Percentiles rank a stretch among this genome's conserved stretches.
phyloP scores from a whole-genome alignment of 2,888 invertebrate genomes.

The Xylota segnis region DNA sequence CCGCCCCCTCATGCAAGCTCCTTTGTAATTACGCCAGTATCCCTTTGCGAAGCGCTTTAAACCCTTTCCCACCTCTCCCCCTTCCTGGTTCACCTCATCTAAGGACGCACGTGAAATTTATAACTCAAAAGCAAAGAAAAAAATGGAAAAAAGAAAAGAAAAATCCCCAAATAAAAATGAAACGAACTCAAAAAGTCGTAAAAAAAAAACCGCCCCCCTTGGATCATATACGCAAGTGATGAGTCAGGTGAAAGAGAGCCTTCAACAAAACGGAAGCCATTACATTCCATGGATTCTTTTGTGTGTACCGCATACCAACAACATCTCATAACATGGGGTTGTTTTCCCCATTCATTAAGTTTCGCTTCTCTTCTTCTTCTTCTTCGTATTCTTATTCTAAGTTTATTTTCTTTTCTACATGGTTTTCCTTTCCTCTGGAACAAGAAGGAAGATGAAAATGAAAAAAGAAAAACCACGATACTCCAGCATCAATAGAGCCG shows the following conservation, averaged over 20 bases:
- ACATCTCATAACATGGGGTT: constrained; percentile 56
- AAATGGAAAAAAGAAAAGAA: constrained; percentile 13
- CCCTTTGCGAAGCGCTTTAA: constrained; percentile 27
- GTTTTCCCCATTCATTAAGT: constrained; percentile 64
- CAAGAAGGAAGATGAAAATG: not conserved
- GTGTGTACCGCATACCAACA: constrained; percentile 69
- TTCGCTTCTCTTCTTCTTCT: constrained; percentile 4
- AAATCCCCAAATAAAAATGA: constrained; percentile 50
- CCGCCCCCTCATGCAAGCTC: constrained; percentile 31
- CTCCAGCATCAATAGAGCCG: constrained; percentile 20
- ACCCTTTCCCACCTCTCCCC: constrained; percentile 32
- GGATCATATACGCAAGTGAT: constrained; percentile 73
- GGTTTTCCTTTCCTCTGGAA: not conserved
- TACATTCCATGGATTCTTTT: constrained; percentile 74
- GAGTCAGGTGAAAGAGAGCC: constrained; percentile 75
- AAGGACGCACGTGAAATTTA: constrained; percentile 69
- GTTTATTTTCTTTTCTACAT: constrained; percentile 15
- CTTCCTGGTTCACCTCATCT: constrained; percentile 31
- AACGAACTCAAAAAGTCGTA: constrained; percentile 71
- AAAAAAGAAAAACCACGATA: not conserved
- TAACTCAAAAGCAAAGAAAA: constrained; percentile 42
- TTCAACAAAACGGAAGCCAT: constrained; percentile 75
- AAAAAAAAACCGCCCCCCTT: constrained; percentile 45
- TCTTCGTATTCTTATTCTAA: constrained; percentile 1
- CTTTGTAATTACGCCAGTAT: constrained; percentile 53